A percentile compares a stretch with the other conserved stretches of the same genome.
Conservation (phyloP, 2,797 vertebrate genomes). For the Microctenopoma steveboyesi region DNA sequence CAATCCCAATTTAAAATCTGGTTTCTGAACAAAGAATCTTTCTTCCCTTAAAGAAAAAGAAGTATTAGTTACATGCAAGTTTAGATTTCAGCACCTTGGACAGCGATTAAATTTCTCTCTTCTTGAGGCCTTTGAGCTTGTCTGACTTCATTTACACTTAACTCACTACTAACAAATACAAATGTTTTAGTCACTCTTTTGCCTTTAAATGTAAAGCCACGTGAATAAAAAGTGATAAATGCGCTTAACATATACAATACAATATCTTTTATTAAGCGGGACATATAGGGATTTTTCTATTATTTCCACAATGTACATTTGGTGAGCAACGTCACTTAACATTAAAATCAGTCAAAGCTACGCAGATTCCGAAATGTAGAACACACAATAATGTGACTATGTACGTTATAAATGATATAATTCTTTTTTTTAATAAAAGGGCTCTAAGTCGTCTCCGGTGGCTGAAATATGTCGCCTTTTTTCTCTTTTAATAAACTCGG, state of each 20-base stretch:
- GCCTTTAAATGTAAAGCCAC: conserved; percentile 17
- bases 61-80: neutral
- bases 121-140: conserved; percentile 38
- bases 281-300: conserved; percentile 86
- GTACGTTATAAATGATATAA: conserved; percentile 84
- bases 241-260: conserved; percentile 85
- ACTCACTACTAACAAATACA: neutral
- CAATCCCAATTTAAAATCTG: neutral
- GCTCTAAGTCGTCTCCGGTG: conserved; percentile 79
- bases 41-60: too few species aligned
- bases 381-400: conserved; percentile 87
- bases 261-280: conserved; percentile 88
- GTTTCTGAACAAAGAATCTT: neutral
- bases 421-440: conserved; percentile 76
- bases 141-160: neutral
- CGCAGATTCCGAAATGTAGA: conserved; percentile 84
- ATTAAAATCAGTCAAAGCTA: conserved; percentile 87
- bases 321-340: conserved; percentile 85
- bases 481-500: conserved; percentile 83
- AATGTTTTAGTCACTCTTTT: neutral
- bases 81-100: conserved; percentile 77
- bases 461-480: conserved; percentile 84
- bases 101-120: conserved; percentile 50
- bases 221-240: conserved; percentile 76
- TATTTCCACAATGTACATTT: conserved; percentile 83